These are phyloP conservation scores for Tamias sibiricus DNA, from an alignment of 2,113 vertebrate species.

Conservation along the genomic window DNA sequence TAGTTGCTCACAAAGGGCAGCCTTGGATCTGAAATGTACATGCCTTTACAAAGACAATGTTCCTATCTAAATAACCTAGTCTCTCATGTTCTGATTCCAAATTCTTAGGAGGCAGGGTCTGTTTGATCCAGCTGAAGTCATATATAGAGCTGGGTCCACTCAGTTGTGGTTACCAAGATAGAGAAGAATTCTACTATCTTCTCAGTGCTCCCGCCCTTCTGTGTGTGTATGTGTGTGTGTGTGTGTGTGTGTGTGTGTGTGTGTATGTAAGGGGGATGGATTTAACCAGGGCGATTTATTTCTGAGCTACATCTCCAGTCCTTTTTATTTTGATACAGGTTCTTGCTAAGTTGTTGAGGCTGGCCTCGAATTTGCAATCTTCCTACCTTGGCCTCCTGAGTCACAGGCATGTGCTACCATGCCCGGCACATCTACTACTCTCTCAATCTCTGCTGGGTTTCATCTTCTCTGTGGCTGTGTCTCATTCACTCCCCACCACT, in stretches of 20 bases:
- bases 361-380: too few relatives aligned
- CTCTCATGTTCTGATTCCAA: not conserved
- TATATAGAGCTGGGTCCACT: not conserved
- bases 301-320: too few relatives aligned
- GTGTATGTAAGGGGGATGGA: too few relatives aligned
- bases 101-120: constrained; percentile 31
- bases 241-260: too few relatives aligned
- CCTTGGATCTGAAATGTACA: not conserved
- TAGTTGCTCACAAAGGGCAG: not conserved
- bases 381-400: too few relatives aligned
- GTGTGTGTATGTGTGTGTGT: too few relatives aligned
- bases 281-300: too few relatives aligned
- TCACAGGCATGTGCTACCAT: not conserved
- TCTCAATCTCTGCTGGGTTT: not conserved
- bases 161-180: not conserved
- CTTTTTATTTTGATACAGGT: too few relatives aligned
- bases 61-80: not conserved
- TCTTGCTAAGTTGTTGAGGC: too few relatives aligned
- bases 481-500: not conserved
- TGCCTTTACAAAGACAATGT: not conserved
- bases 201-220: not conserved
- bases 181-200: not conserved
- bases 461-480: not conserved
- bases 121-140: not conserved
- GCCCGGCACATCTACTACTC: not conserved